These are phyloP conservation scores for Drosophila mayri DNA, from an alignment of 1,140 invertebrate species.

Conservation along the genomic window DNA sequence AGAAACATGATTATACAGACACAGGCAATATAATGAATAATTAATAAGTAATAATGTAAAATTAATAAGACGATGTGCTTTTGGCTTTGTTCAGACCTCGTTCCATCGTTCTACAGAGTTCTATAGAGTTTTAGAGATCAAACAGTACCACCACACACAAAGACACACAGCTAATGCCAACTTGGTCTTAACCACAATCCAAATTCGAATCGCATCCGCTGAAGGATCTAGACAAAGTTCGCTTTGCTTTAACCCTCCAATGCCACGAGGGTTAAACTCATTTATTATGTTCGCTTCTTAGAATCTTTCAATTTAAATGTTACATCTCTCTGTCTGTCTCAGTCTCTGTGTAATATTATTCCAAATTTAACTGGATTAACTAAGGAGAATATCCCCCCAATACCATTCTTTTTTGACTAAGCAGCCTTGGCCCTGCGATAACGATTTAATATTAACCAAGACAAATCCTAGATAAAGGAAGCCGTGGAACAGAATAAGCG, in stretches of 20 bases:
- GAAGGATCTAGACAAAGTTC: constrained; percentile 9
- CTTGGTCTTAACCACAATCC: background rate
- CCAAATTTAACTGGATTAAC: constrained; percentile 5
- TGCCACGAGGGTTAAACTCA: background rate
- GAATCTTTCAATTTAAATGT: constrained; percentile 5
- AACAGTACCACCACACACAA: background rate
- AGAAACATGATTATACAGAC: constrained; percentile 12
- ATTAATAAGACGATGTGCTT: constrained; percentile 22
- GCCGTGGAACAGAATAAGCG: constrained; percentile 32
- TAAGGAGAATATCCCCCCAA: background rate
- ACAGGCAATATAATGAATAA: constrained; percentile 19
- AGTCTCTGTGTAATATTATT: background rate
- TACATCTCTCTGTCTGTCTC: background rate
- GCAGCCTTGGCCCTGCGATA: constrained; percentile 30
- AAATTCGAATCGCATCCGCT: background rate
- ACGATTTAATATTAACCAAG: constrained; percentile 32
- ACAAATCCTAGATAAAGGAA: constrained; percentile 44
- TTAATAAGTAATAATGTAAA: constrained; percentile 1
- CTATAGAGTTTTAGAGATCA: constrained; percentile 9
- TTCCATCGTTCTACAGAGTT: constrained; percentile 33
- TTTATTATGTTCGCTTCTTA: constrained; percentile 4
- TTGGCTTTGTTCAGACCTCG: constrained; percentile 44
- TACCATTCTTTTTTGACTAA: constrained; percentile 15
- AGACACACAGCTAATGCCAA: background rate
- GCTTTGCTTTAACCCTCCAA: constrained; percentile 3